Base-by-base conservation (phyloP, 2,888 invertebrate genomes). In the Polydrusus pterygomalis region DNA sequence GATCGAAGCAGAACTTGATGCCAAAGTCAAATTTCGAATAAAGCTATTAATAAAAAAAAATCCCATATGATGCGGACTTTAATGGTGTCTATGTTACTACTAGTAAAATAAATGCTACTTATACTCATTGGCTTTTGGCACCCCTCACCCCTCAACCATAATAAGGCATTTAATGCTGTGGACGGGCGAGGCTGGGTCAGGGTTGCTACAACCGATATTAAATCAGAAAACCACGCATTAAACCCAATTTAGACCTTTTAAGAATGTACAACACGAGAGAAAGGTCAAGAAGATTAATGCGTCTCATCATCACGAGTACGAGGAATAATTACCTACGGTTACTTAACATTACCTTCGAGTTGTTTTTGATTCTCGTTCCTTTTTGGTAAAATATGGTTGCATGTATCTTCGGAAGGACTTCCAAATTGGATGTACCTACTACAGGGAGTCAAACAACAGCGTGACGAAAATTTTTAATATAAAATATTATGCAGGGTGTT, bases 231-330 rank as follows among this genome's bases (percentile, higher is more conserved):
- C 13, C 43, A 40, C 20, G 43, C 25, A 43, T 45, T 43, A 63
- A 43, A 20, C 45, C 17, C n/a, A 47, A 43, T 63, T 20, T 40
- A 56, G 63, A 70, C 64, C 54, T 67, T 20, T 70, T 64, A 64
- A 64, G 58, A 70, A 54, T 51, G 49, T 49, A 62, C 34, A 49
- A 70, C 45, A 45, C 15, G 76, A 72, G 76, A 72, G 72, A 76
- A 76, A 76, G 72, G 76, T 76, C 76, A 76, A 68, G 68, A 76
- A 76, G 76, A 76, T 76, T 72, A 68, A 76, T 76, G 75, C 47
- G 76, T 76, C 76, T 76, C 76, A 76, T 76, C 76, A 72, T 76
- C 67, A 62, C 62, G 67, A 72, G 69, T 72, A 64, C 63, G 65
- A 64, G 45, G 40, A 69, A 72, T 72, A 72, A 76, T 72, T 72